Evolutionary conservation across 2,797 vertebrate species (phyloP).

Genomic region (Pangasius djambal): DNA sequence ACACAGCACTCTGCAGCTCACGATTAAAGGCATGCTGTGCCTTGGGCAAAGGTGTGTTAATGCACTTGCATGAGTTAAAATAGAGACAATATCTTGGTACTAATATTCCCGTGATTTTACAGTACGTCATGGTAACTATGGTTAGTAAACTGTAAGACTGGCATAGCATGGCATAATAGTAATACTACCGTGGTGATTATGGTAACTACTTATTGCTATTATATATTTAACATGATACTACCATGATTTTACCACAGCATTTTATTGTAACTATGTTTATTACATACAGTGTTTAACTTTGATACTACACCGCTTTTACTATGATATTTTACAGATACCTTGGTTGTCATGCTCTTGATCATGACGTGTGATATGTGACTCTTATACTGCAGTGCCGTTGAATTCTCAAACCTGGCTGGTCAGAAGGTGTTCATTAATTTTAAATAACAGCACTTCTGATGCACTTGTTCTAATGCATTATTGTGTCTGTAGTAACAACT

Average conservation of each 20-base stretch:
- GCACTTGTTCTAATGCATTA: neutral
- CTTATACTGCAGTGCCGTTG: neutral
- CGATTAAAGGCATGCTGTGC: neutral
- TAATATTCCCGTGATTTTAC: neutral
- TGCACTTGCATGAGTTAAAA: neutral
- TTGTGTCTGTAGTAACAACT: neutral
- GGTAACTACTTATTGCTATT: neutral
- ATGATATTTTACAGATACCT: neutral
- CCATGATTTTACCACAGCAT: neutral
- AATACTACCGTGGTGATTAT: neutral
- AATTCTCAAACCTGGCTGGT: neutral
- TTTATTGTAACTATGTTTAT: neutral
- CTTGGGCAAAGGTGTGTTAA: neutral
- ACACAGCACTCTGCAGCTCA: neutral
- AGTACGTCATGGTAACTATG: neutral
- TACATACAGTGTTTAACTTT: neutral
- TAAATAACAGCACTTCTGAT: neutral
- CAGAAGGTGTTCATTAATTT: neutral
- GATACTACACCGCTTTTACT: neutral
- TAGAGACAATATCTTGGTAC: neutral
- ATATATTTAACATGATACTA: neutral
- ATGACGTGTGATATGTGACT: neutral
- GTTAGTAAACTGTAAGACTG: neutral
- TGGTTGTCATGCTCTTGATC: neutral
- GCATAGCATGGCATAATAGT: neutral